Conservation (phyloP, 2,888 invertebrate species). For the Pristionchus arcanus region DNA sequence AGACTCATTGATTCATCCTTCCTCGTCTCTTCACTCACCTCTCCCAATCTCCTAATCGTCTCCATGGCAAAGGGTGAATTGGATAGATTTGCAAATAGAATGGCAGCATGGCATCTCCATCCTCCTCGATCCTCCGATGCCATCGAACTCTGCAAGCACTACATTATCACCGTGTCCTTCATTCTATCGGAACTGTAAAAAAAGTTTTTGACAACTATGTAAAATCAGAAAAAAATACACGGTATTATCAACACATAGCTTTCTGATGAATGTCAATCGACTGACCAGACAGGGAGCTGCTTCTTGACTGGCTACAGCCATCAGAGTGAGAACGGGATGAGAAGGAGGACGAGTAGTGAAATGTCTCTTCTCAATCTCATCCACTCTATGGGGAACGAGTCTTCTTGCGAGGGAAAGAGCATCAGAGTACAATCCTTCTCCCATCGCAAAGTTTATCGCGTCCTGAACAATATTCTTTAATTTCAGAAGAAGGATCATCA, state of each 20-base stretch:
- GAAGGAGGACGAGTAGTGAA: constrained; percentile 69
- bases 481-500: not conserved
- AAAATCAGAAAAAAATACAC: no score
- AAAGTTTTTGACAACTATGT: no score
- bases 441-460: constrained; percentile 74
- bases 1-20: not conserved
- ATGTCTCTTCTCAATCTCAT: constrained; percentile 69
- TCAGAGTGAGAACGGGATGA: constrained; percentile 74
- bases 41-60: constrained; percentile 53
- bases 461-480: constrained; percentile 62
- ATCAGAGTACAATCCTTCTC: constrained; percentile 73
- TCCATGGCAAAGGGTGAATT: constrained; percentile 65
- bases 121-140: constrained; percentile 84
- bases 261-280: no score
- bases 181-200: constrained; percentile 4
- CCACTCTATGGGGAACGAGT: constrained; percentile 60
- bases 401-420: constrained; percentile 69
- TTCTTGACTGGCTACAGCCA: constrained; percentile 72
- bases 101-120: constrained; percentile 97
- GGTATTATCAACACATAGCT: no score
- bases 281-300: constrained; percentile 70
- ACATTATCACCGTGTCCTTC: not conserved
- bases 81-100: constrained; percentile 90
- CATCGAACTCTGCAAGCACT: constrained; percentile 23
- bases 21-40: constrained; percentile 83